These are phyloP conservation scores for Rosalia funebris DNA, from an alignment of 2,888 invertebrate genomes.

Conservation along the genomic window DNA sequence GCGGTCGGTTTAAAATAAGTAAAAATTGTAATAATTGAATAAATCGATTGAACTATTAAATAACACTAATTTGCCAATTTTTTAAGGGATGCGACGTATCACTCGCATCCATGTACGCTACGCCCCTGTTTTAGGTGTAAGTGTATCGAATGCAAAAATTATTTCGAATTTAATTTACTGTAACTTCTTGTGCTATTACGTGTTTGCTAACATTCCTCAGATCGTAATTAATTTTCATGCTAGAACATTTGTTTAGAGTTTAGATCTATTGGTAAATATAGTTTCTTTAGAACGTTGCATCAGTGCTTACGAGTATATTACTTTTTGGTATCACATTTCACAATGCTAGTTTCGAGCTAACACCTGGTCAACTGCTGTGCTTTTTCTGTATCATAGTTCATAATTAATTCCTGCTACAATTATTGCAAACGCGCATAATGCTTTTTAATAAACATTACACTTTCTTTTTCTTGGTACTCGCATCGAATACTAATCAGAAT, in stretches of 20 bases:
- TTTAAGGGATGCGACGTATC: too few species aligned
- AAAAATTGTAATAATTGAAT: too few species aligned
- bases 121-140: too few species aligned
- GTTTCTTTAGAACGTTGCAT: not conserved
- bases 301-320: not conserved
- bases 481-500: conserved; percentile 4
- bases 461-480: conserved; percentile 3
- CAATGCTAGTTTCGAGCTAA: not conserved
- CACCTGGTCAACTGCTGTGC: not conserved
- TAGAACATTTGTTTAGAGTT: not conserved
- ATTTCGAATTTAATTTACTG: too few species aligned
- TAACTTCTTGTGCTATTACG: too few species aligned
- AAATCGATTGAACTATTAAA: too few species aligned
- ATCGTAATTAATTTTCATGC: not conserved
- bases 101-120: too few species aligned
- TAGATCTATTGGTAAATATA: not conserved
- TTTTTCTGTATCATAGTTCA: not conserved
- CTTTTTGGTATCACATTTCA: not conserved
- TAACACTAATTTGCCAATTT: too few species aligned
- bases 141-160: too few species aligned
- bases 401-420: not conserved
- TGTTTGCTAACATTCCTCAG: not conserved
- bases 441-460: conserved; percentile 1
- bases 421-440: not conserved
- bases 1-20: too few species aligned